Base-by-base conservation (phyloP, 2,797 vertebrate genomes). In the Pseudochromis fuscus region DNA sequence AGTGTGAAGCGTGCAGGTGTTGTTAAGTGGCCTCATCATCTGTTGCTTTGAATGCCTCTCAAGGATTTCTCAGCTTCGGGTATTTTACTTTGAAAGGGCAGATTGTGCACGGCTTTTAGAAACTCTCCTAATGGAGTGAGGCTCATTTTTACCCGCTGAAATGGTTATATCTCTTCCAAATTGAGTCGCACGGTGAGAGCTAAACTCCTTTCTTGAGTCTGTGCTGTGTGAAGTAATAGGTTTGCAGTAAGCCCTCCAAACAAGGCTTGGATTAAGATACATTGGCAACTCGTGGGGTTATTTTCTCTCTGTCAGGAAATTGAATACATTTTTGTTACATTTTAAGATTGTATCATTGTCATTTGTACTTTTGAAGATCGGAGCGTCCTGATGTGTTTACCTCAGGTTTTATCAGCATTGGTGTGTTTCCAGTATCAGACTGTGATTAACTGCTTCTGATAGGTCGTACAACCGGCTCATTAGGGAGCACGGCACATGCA, bases 401-500 rank as follows among this genome's bases (percentile, higher is more conserved):
- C 31, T 45, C 49, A 72, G 37, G 48, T 83, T 83, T 83, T 79
- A 79, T 83, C 63, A 65, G 53, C 61, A 2, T 35, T 79, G 72
- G 76, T 79, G 72, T 58, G 48, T 73, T 76, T 78, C 49, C 80
- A 65, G 72, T 58, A 60, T 51, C 53, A n/a, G 13, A 67, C 69
- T 65, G 63, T 86, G 75, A 90, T 84, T 57, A 73, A 84, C 57
- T 66, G 73, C 67, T 25, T 82, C 63, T 63, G 66, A 72, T 71
- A 9, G 67, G 55, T 65, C 21, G 28, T 55, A 53, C 72, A 69
- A 87, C 48, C 42, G 67, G 70, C 72, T 88, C 82, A 69, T 87
- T 84, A 87, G 74, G 42, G 74, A 65, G 57, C n/a, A 1, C 59
- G 5, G 65, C 56, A 9, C 55, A 72, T 42, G 67, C 55, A 33